Percentiles rank a stretch among this genome's conserved stretches.
These are phyloP conservation scores for Atherinosoma microstoma DNA, from an alignment of 2,797 vertebrate species.

Conservation along the genomic window DNA sequence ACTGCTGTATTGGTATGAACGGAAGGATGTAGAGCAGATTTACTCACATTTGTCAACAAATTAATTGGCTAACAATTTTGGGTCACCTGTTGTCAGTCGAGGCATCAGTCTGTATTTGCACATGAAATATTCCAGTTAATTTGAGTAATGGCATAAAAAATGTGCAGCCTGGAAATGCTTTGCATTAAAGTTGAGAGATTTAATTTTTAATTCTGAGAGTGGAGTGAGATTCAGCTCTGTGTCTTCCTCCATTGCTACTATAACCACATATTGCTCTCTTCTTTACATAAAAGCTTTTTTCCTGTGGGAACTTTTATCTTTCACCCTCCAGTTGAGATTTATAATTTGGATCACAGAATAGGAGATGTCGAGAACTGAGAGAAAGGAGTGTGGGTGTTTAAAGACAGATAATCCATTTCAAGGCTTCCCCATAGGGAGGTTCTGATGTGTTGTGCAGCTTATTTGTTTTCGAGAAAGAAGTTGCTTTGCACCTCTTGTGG, in stretches of 20 bases:
- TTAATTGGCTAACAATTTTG: not conserved
- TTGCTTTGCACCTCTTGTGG: slow-evolving; percentile 56
- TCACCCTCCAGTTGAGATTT: slow-evolving; percentile 75
- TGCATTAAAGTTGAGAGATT: slow-evolving; percentile 10
- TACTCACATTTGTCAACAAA: not conserved
- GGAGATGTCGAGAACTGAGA: slow-evolving; percentile 62
- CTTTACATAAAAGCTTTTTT: slow-evolving; percentile 70
- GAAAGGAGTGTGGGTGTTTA: slow-evolving; percentile 76
- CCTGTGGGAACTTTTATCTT: slow-evolving; percentile 77
- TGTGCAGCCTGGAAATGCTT: not conserved
- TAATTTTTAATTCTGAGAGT: not conserved
- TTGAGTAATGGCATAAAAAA: not conserved
- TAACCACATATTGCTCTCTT: slow-evolving; percentile 38
- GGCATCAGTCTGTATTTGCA: not conserved
- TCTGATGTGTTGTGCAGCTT: slow-evolving; percentile 70
- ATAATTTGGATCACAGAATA: slow-evolving; percentile 79
- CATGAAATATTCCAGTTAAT: not conserved
- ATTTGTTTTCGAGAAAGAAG: slow-evolving; percentile 72
- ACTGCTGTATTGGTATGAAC: not conserved
- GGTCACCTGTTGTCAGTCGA: not conserved
- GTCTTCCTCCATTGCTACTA: slow-evolving; percentile 27
- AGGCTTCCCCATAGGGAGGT: slow-evolving; percentile 67
- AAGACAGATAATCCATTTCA: slow-evolving; percentile 81
- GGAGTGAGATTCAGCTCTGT: slow-evolving; percentile 13
- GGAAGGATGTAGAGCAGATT: not conserved